These are phyloP conservation scores for Drosophila mimetica DNA, from an alignment of 2,888 invertebrate genomes.

Conservation along the genomic window DNA sequence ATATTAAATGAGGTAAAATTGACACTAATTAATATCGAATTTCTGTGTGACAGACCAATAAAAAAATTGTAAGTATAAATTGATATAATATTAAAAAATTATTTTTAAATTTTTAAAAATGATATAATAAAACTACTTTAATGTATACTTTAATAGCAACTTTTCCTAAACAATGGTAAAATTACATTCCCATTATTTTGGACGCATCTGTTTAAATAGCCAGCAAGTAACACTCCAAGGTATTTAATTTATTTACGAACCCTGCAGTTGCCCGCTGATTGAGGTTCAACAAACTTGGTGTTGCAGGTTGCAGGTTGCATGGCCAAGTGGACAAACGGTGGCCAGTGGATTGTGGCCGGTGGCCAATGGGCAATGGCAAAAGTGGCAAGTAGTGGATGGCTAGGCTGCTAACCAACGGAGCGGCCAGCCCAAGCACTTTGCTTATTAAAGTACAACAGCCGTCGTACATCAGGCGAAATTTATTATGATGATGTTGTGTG, in stretches of 20 bases:
- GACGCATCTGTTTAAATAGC: conserved; percentile 39
- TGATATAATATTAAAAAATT: too few species aligned
- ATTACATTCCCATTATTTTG: background rate
- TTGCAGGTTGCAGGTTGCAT: conserved; percentile 58
- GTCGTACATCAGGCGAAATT: conserved; percentile 73
- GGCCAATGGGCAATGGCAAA: conserved; percentile 39
- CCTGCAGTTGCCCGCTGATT: conserved; percentile 28
- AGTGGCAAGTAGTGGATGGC: conserved; percentile 36
- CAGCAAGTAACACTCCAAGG: conserved; percentile 57
- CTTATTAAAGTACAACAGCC: conserved; percentile 73
- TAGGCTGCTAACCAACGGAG: conserved; percentile 54
- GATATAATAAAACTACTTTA: too few species aligned
- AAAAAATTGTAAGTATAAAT: too few species aligned
- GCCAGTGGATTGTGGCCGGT: conserved; percentile 51
- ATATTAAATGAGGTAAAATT: too few species aligned
- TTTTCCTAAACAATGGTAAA: background rate
- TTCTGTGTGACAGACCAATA: too few species aligned
- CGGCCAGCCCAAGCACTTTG: conserved; percentile 78
- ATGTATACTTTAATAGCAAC: too few species aligned
- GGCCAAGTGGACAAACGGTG: conserved; percentile 65
- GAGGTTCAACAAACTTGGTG: conserved; percentile 47
- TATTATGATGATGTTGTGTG: conserved; percentile 78
- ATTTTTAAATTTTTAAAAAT: too few species aligned
- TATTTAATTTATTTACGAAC: conserved; percentile 54
- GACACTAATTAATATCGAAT: too few species aligned